Base-by-base conservation (phyloP, 2,888 invertebrate genomes). In the Tricholauxania praeusta region DNA sequence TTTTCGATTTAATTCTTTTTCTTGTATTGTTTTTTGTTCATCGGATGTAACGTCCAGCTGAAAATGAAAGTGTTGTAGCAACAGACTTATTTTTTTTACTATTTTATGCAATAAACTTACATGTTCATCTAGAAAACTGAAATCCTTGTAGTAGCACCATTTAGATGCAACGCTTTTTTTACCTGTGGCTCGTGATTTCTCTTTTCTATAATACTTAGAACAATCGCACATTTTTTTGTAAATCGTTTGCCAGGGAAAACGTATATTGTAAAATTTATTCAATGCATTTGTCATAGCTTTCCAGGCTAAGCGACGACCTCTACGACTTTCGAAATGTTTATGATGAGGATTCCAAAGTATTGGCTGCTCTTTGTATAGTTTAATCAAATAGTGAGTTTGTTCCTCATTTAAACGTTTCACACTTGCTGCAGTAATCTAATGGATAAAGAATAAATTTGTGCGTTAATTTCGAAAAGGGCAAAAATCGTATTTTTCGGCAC, bases 271-370 rank as follows among this genome's bases (percentile, higher is more conserved):
- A 0, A 17, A 32, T 1, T 65, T 73, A 28, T 82, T 84, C 22
- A 83, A 71, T 55, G 81, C 72, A 2, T 63, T 65, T 2, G 83
- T 77, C 2, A 84, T 76, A 19, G 64, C 52, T 12, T 79, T 78
- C 84, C 84, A 84, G n/a, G 83, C 79, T 17, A 76, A 78, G 7
- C 81, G 82, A 0, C 84, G 79, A n/a, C 76, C 72, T 15, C 71
- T 76, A 0, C 85, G 78, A 5, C 75, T 72, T 57, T 80, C 78
- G 47, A 78, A 83, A 71, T 84, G 83, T 60, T 80, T 68, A 67
- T 84, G 81, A 71, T 81, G 80, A 66, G 85, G 85, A 76, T 85
- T 77, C 84, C 84, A 84, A 4, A 84, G 79, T 60, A 78, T 77
- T 0, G 81, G 76, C 19, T 82, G 78, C 32, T 71, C 65, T 14